Conservation (phyloP, 2,888 invertebrate genomes). For the Drosophila flavopinicola region DNA sequence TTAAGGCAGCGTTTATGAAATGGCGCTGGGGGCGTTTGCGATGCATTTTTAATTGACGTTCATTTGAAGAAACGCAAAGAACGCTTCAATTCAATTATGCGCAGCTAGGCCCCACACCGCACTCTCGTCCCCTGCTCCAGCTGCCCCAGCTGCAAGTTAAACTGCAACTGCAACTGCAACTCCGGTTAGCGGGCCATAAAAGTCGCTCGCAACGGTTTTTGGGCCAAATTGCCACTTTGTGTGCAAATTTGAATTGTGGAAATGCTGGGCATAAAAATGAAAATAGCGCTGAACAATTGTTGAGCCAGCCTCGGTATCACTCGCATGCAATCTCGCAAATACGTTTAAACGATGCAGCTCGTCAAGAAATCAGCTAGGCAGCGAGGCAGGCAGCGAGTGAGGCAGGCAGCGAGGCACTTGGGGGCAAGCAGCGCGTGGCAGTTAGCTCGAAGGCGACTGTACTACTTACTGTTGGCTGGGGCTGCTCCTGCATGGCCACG, state of each 20-base stretch:
- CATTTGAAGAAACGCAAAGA: constrained; percentile 76
- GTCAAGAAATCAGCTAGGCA: constrained; percentile 55
- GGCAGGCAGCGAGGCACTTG: constrained; percentile 2
- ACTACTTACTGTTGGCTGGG: constrained; percentile 1
- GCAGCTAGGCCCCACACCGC: constrained; percentile 17
- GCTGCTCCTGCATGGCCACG: constrained; percentile 48
- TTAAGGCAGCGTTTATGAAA: constrained; percentile 75
- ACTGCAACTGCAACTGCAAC: constrained; percentile 31
- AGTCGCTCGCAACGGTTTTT: constrained; percentile 75
- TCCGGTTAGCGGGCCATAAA: constrained; percentile 60
- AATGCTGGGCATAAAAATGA: constrained; percentile 64
- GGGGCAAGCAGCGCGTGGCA: constrained; percentile 46
- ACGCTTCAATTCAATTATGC: constrained; percentile 78
- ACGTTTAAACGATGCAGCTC: constrained; percentile 67
- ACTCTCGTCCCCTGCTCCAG: constrained; percentile 1
- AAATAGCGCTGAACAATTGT: constrained; percentile 66
- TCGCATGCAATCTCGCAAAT: constrained; percentile 70
- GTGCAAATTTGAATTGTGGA: constrained; percentile 81
- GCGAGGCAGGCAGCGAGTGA: constrained; percentile 14
- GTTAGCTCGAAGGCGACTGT: constrained; percentile 15
- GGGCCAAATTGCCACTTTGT: constrained; percentile 81
- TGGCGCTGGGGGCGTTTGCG: constrained; percentile 76
- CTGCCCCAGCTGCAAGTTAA: constrained; percentile 2
- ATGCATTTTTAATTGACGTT: constrained; percentile 80
- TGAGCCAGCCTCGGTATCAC: constrained; percentile 54